A percentile compares a stretch with the other conserved stretches of the same genome.
Evolutionary conservation across 2,888 invertebrate genomes (phyloP).

Genomic region (Scelioninae gen. 2): DNA sequence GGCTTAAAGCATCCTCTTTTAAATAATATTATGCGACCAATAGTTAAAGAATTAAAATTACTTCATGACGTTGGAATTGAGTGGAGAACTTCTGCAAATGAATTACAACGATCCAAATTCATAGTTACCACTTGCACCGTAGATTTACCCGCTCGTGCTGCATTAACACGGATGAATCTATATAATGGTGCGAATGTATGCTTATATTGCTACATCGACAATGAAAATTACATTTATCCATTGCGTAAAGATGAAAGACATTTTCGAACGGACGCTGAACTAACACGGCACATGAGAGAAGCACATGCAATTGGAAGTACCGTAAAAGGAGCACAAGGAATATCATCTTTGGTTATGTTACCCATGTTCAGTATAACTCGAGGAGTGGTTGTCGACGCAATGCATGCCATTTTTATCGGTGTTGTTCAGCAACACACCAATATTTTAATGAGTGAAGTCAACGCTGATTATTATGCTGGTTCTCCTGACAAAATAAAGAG

Average conservation of each 20-base stretch:
- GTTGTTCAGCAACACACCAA: constrained; percentile 28
- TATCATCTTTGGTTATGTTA: too few relatives aligned
- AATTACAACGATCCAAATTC: constrained; percentile 1
- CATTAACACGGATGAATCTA: constrained; percentile 2
- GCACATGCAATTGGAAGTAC: too few relatives aligned
- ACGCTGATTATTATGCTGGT: constrained; percentile 19
- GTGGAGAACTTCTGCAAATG: constrained; percentile 31
- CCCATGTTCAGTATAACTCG: too few relatives aligned
- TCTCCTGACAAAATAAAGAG: neutral
- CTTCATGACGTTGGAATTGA: constrained; percentile 6
- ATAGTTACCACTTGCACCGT: neutral
- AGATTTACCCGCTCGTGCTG: constrained; percentile 18
- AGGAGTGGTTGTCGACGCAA: constrained; percentile 24
- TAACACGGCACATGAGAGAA: too few relatives aligned
- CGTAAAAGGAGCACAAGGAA: too few relatives aligned
- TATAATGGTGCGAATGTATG: neutral
- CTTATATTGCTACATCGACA: constrained; percentile 16
- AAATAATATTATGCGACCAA: constrained; percentile 5
- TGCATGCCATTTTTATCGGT: constrained; percentile 28
- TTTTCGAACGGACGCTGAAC: too few relatives aligned
- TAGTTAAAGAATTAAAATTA: constrained; percentile 9
- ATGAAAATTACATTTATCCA: constrained; percentile 1
- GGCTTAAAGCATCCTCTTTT: constrained; percentile 35
- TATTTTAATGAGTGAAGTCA: neutral
- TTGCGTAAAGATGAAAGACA: too few relatives aligned